Base-by-base conservation (phyloP, 2,888 invertebrate genomes). In the Latrodectus elegans region DNA sequence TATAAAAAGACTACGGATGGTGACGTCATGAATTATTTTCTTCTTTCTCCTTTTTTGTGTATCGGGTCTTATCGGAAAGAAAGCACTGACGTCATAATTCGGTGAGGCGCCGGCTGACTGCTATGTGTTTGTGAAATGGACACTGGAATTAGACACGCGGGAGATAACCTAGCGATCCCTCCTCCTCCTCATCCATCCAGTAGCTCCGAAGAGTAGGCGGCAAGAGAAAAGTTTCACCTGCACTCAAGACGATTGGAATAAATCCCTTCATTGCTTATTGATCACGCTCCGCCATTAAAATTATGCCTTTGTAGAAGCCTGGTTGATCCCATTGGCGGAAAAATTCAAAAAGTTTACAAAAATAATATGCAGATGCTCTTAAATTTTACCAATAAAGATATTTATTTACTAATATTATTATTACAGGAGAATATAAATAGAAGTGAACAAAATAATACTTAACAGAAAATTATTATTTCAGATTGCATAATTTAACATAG, bases 1-100 rank as follows among this genome's bases (percentile, higher is more conserved):
- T 67, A 71, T 78, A 84, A 84, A 83, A 83, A 71, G 71, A 78
- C 71, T 78, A 72, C 65, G 53, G 84, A 67, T 53, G 78, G 38
- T 78, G 84, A 84, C 78, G 84, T 84, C 84, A 84, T 72, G 84
- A 84, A 78, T 84, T 78, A 77, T 84, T 84, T 76, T 78, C 55
- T 22, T 17, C 64, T 76, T 76, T 67, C 52, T 64, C 22, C 65
- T 17, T 67, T 65, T 73, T 77, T 80, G 51, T 83, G 71, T 84
- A 84, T 84, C 84, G 73, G 65, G 72, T 53, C 84, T 84, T 84
- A 84, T 84, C 84, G 77, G 71, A 53, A 73, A 76, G 76, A 72
- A 26, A 55, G 75, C 49, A 51, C 76, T 76, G 83, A 83, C 83
- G 83, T 83, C 83, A 83, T 71, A n/a, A 83, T 83, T 76, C 71